These are phyloP conservation scores for Potorous gilbertii DNA, from an alignment of 2,797 vertebrate genomes.

Conservation along the genomic window DNA sequence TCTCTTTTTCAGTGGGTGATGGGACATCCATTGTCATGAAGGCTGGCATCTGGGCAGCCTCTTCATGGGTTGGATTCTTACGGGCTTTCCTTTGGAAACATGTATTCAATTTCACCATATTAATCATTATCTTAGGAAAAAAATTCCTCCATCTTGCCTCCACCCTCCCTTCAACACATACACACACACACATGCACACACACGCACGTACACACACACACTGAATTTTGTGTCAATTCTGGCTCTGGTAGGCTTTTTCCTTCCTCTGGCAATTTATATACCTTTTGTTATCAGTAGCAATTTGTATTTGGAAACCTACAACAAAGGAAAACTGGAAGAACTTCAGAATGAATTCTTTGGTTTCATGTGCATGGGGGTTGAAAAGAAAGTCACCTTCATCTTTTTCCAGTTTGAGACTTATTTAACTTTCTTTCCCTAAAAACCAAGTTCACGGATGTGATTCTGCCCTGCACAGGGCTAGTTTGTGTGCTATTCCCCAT, in stretches of 20 bases:
- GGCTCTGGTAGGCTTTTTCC: background rate
- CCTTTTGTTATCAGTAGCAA: conserved; percentile 36
- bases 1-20: background rate
- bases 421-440: conserved; percentile 31
- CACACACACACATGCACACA: too few species aligned
- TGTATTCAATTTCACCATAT: background rate
- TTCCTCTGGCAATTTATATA: background rate
- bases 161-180: background rate
- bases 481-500: background rate
- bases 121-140: background rate
- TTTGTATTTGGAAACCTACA: conserved; percentile 56
- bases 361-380: conserved; percentile 40
- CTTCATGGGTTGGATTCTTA: background rate
- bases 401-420: conserved; percentile 28
- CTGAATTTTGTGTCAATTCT: background rate
- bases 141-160: background rate
- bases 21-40: too few species aligned
- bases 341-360: conserved; percentile 47
- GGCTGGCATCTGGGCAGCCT: background rate
- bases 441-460: conserved; percentile 8
- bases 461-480: background rate
- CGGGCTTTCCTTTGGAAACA: background rate
- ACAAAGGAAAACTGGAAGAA: conserved; percentile 48
- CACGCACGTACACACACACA: background rate
- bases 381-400: background rate